Evolutionary conservation across 2,113 vertebrate genomes (phyloP).

Genomic region (Psilopogon haemacephalus): DNA sequence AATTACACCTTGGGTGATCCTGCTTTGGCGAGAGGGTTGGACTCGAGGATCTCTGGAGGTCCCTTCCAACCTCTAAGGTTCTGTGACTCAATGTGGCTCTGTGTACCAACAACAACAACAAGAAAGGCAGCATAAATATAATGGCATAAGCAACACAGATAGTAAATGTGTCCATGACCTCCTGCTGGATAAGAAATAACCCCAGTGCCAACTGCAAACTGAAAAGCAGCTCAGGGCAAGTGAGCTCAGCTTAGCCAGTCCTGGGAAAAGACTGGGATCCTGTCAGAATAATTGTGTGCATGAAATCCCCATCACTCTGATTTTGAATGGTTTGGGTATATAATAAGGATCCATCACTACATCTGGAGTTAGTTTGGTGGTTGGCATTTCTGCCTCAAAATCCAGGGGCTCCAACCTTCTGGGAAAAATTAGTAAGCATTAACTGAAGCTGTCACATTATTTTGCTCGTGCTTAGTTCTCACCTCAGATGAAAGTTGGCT

Average conservation of each 20-base stretch:
- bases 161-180: background rate
- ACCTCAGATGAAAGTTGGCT: background rate
- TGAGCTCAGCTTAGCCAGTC: background rate
- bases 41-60: too few relatives aligned
- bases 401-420: background rate
- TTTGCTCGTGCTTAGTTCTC: background rate
- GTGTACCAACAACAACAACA: background rate
- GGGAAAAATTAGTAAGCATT: background rate
- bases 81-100: background rate
- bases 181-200: background rate
- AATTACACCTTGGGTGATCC: too few relatives aligned
- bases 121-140: accelerated
- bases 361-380: background rate
- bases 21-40: too few relatives aligned
- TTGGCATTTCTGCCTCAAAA: background rate
- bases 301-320: background rate
- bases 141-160: accelerated
- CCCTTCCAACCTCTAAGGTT: background rate
- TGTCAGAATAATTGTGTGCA: background rate
- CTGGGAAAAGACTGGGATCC: background rate
- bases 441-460: background rate
- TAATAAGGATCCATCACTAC: background rate
- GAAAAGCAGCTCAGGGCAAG: background rate
- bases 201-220: background rate
- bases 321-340: background rate